phyloP scores from a whole-genome alignment of 2,797 vertebrate species.

The Melanotaenia parkinsoni region DNA sequence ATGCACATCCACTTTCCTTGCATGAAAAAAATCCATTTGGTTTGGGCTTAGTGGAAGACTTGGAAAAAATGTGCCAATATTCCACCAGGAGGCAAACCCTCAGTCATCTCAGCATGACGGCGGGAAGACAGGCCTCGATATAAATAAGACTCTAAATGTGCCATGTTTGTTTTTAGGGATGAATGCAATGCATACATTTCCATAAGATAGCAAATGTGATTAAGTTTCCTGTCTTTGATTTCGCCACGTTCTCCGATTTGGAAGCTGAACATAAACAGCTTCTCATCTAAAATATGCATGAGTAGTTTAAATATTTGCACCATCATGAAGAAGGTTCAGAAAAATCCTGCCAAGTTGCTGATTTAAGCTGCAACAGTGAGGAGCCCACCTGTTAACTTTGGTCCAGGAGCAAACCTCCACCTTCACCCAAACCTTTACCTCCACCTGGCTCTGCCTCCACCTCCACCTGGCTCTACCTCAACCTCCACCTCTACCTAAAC shows the following conservation, averaged over 20 bases:
- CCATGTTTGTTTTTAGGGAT: constrained; percentile 40
- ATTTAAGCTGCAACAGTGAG: too few relatives aligned
- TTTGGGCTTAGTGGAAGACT: constrained; percentile 22
- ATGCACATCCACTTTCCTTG: not conserved
- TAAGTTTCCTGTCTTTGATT: constrained; percentile 9
- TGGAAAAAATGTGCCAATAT: constrained; percentile 20
- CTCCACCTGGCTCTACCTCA: too few relatives aligned
- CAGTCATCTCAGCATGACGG: constrained; percentile 52
- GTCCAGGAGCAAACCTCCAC: too few relatives aligned
- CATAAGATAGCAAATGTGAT: constrained; percentile 9
- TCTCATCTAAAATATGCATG: too few relatives aligned
- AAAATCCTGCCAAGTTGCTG: too few relatives aligned
- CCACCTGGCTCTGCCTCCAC: too few relatives aligned
- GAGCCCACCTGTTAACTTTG: too few relatives aligned
- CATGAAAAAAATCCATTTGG: not conserved
- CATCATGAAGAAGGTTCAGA: too few relatives aligned
- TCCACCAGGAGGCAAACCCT: constrained; percentile 27
- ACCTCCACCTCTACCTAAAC: too few relatives aligned
- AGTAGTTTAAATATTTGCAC: too few relatives aligned
- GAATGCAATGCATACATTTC: constrained; percentile 1
- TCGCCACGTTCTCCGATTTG: constrained; percentile 16
- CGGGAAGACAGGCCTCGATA: constrained; percentile 51
- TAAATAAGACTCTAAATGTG: constrained; percentile 64
- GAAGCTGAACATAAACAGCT: not conserved
- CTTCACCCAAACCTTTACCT: too few relatives aligned